A percentile compares a stretch with the other conserved stretches of the same genome.
Conservation (phyloP, 2,113 vertebrate species). For the Triplophysa siluroides region DNA sequence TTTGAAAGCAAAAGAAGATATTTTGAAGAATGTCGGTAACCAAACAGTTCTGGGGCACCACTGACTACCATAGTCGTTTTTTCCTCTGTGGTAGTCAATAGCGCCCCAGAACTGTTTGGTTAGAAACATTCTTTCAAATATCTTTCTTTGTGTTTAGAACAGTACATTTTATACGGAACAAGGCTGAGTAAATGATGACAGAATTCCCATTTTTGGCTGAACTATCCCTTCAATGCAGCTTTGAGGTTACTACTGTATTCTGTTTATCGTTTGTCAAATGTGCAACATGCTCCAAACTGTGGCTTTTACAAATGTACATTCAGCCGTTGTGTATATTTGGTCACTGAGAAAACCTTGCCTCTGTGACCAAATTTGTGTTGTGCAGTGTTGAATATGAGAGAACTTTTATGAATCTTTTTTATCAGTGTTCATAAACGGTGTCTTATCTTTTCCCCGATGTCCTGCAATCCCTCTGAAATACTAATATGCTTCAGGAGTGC, state of each 20-base stretch:
- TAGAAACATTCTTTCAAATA: too few relatives aligned
- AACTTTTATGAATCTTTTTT: slow-evolving; percentile 3
- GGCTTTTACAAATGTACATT: slow-evolving; percentile 1
- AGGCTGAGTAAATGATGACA: too few relatives aligned
- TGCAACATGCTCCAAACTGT: slow-evolving; percentile 36
- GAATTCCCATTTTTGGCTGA: too few relatives aligned
- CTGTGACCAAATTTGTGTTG: not conserved
- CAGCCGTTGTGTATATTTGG: slow-evolving; percentile 20
- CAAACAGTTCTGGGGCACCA: not conserved
- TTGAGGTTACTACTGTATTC: not conserved
- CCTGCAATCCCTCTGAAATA: not conserved
- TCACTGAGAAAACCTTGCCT: not conserved
- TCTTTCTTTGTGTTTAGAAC: too few relatives aligned
- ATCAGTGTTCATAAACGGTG: slow-evolving; percentile 20
- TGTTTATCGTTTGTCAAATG: not conserved
- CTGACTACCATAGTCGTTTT: not conserved
- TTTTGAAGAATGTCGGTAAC: not conserved
- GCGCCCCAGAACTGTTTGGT: too few relatives aligned
- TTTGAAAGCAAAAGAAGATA: too few relatives aligned
- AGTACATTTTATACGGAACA: too few relatives aligned
- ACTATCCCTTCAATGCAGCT: not conserved
- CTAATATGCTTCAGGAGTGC: not conserved
- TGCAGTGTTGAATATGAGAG: slow-evolving; percentile 17
- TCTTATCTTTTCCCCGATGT: not conserved
- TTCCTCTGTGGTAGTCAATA: too few relatives aligned